A percentile compares a stretch with the other conserved stretches of the same genome.
phyloP scores from a whole-genome alignment of 2,888 invertebrate genomes.

The Erebia palarica region DNA sequence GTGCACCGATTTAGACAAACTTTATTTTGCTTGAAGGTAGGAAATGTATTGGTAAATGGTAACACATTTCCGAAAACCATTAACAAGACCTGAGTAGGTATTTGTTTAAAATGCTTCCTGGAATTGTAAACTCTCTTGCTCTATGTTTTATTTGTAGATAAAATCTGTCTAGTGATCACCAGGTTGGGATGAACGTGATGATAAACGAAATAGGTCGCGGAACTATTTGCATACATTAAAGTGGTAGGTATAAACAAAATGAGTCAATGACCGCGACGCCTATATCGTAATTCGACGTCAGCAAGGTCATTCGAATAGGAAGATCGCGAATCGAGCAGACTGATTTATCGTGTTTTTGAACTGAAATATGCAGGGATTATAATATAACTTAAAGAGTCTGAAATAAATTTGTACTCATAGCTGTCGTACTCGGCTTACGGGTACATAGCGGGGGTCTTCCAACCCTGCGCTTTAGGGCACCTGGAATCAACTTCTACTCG shows the following conservation, averaged over 20 bases:
- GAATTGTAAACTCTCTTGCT: no score
- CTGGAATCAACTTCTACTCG: no score
- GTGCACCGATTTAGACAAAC: neutral
- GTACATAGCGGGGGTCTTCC: no score
- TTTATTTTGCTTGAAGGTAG: neutral
- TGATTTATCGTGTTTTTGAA: slow-evolving; percentile 14
- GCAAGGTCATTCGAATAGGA: slow-evolving; percentile 60
- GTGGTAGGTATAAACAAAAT: slow-evolving; percentile 45
- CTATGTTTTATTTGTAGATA: neutral
- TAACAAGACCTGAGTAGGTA: no score
- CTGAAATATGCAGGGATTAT: neutral
- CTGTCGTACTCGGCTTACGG: no score
- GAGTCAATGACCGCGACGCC: slow-evolving; percentile 66
- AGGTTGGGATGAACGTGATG: slow-evolving; percentile 7
- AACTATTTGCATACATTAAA: slow-evolving; percentile 58
- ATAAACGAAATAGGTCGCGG: slow-evolving; percentile 60
- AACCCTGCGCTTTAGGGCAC: no score
- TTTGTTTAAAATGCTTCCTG: no score
- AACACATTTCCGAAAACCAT: no score
- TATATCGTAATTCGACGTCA: slow-evolving; percentile 50
- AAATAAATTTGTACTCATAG: no score
- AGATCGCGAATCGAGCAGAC: slow-evolving; percentile 21
- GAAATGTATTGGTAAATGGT: no score
- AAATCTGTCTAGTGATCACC: neutral
- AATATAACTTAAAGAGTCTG: neutral